Percentiles rank a stretch among this genome's conserved stretches.
phyloP scores from a whole-genome alignment of 2,797 vertebrate genomes.

The Squalus acanthias region DNA sequence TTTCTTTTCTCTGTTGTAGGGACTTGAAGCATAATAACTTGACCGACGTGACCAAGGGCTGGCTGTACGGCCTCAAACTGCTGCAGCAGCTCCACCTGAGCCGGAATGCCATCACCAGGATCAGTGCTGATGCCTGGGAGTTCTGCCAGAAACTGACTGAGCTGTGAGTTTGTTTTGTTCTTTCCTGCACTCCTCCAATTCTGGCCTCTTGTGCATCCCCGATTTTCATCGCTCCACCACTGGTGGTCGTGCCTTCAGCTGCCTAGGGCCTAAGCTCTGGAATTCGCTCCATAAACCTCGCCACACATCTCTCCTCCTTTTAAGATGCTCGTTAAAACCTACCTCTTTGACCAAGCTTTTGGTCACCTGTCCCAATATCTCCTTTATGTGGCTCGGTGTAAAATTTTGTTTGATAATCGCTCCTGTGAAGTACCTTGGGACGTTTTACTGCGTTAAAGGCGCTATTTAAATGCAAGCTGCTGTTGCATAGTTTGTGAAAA shows the following conservation, averaged over 20 bases:
- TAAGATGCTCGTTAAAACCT: neutral
- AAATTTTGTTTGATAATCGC: neutral
- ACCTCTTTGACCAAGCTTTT: neutral
- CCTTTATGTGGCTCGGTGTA: neutral
- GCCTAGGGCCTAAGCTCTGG: neutral
- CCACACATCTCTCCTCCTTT: neutral
- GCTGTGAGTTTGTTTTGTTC: constrained; percentile 71
- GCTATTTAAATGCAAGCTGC: neutral
- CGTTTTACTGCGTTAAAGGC: neutral
- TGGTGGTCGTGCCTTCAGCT: neutral
- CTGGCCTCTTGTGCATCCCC: too few species aligned
- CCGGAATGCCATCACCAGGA: constrained; percentile 80
- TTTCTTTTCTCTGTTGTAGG: constrained; percentile 53
- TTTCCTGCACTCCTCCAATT: neutral
- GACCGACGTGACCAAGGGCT: constrained; percentile 93
- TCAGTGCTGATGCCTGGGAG: constrained; percentile 92
- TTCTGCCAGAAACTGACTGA: constrained; percentile 92
- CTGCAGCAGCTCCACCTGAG: constrained; percentile 77
- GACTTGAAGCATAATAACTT: constrained; percentile 95
- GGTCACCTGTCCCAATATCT: neutral
- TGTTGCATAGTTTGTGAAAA: neutral
- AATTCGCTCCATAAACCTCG: neutral
- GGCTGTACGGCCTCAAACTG: constrained; percentile 87
- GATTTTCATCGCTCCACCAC: neutral
- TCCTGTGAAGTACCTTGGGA: neutral